These are phyloP conservation scores for Thecophora atra DNA, from an alignment of 2,888 invertebrate genomes.

Conservation along the genomic window DNA sequence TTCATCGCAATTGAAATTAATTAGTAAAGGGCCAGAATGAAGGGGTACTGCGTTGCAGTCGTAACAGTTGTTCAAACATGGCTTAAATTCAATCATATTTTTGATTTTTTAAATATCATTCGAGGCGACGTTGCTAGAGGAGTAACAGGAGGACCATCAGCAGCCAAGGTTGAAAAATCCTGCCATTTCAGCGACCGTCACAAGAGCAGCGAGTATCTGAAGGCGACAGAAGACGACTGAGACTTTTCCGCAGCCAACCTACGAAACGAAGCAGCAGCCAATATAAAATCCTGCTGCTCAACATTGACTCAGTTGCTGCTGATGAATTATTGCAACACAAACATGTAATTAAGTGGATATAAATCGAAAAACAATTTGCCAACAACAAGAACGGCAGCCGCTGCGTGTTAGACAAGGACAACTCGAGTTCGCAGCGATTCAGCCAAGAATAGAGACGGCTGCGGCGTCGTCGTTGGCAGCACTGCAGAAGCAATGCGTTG, in stretches of 20 bases:
- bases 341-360: slow-evolving; percentile 44
- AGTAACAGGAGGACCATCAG: slow-evolving; percentile 10
- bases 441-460: background rate
- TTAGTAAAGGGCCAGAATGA: too few species aligned
- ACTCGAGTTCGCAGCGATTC: background rate
- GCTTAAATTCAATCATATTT: too few species aligned
- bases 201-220: background rate
- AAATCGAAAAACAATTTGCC: slow-evolving; percentile 44
- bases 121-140: background rate
- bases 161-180: background rate
- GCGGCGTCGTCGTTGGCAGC: background rate
- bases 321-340: slow-evolving; percentile 44
- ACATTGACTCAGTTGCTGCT: slow-evolving; percentile 14
- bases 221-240: background rate
- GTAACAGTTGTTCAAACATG: too few species aligned
- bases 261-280: slow-evolving; percentile 1
- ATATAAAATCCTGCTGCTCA: slow-evolving; percentile 16
- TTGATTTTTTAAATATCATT: too few species aligned
- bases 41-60: too few species aligned
- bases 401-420: background rate
- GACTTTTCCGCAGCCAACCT: slow-evolving; percentile 2
- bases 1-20: too few species aligned
- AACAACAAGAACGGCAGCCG: slow-evolving; percentile 14
- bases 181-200: slow-evolving; percentile 22
- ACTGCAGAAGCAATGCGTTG: too few species aligned